A percentile compares a stretch with the other conserved stretches of the same genome.
phyloP scores from a whole-genome alignment of 2,797 vertebrate genomes.

The Salarias fasciatus region DNA sequence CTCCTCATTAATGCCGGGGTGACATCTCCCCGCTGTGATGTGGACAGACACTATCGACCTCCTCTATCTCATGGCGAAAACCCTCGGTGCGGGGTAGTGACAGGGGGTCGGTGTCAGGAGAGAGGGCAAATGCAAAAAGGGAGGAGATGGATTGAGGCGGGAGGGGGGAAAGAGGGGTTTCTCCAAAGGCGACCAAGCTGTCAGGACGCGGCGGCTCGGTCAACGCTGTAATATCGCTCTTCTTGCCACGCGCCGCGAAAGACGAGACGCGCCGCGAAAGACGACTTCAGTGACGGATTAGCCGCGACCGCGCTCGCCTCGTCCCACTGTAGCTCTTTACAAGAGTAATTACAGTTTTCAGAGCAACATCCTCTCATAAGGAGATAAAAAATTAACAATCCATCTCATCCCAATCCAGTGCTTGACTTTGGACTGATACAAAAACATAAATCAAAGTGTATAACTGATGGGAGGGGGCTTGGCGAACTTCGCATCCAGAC shows the following conservation, averaged over 20 bases:
- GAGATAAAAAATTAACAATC: constrained; percentile 55
- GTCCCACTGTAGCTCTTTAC: constrained; percentile 31
- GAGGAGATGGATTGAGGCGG: constrained; percentile 46
- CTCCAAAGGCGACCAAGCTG: constrained; percentile 44
- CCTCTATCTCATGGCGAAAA: constrained; percentile 42
- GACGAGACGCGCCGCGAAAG: constrained; percentile 5
- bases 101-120: constrained; percentile 59
- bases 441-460: constrained; percentile 69
- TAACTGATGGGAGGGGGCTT: constrained; percentile 56
- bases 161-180: constrained; percentile 24
- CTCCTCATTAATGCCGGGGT: constrained; percentile 42
- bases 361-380: constrained; percentile 37
- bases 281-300: constrained; percentile 34
- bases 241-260: constrained; percentile 6
- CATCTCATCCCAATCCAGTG: constrained; percentile 49
- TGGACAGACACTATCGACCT: constrained; percentile 65
- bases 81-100: constrained; percentile 37
- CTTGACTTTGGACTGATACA: constrained; percentile 65
- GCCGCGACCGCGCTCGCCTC: constrained; percentile 15
- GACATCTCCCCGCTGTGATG: constrained; percentile 53
- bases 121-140: constrained; percentile 57
- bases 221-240: constrained; percentile 32
- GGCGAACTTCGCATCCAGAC: constrained; percentile 69
- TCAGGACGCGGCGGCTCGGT: constrained; percentile 30
- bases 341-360: constrained; percentile 61